A percentile compares a stretch with the other conserved stretches of the same genome.
Conservation (phyloP, 53 echinoderm and acorn worm species). For the Actinopyga echinites region DNA sequence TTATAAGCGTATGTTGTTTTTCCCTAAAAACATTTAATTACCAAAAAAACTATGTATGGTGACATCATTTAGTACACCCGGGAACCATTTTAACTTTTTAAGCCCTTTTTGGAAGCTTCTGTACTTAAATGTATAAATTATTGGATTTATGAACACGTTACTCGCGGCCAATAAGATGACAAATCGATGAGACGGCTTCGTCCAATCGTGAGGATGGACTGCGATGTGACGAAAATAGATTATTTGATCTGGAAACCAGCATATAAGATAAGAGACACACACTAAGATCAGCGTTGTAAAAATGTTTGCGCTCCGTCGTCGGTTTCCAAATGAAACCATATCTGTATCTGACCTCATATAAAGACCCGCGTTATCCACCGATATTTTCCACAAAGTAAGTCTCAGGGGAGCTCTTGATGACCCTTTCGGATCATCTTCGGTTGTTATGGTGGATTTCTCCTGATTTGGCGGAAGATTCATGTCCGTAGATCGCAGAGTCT, state of each 20-base stretch:
- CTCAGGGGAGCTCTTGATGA: neutral
- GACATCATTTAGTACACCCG: no score
- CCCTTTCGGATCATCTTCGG: no score
- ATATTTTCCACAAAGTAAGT: no score
- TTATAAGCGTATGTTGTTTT: no score
- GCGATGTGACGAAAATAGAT: neutral
- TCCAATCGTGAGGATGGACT: neutral
- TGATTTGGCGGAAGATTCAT: neutral
- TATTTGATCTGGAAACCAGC: constrained; percentile 17
- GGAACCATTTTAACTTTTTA: neutral
- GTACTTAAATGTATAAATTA: constrained; percentile 18
- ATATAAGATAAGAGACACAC: neutral
- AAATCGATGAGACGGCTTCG: neutral
- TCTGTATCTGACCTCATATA: neutral
- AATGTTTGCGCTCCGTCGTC: neutral
- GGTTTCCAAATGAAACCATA: neutral
- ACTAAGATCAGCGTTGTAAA: neutral
- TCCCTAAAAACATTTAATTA: no score
- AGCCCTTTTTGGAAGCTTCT: constrained; percentile 21
- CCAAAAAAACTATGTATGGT: no score
- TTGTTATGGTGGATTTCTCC: no score
- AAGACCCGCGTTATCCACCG: no score
- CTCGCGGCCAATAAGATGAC: constrained; percentile 10
- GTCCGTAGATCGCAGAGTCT: neutral
- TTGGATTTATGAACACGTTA: constrained; percentile 18